These are phyloP conservation scores for Ceyx melanurus DNA, from an alignment of 2,113 vertebrate species.

Conservation along the genomic window DNA sequence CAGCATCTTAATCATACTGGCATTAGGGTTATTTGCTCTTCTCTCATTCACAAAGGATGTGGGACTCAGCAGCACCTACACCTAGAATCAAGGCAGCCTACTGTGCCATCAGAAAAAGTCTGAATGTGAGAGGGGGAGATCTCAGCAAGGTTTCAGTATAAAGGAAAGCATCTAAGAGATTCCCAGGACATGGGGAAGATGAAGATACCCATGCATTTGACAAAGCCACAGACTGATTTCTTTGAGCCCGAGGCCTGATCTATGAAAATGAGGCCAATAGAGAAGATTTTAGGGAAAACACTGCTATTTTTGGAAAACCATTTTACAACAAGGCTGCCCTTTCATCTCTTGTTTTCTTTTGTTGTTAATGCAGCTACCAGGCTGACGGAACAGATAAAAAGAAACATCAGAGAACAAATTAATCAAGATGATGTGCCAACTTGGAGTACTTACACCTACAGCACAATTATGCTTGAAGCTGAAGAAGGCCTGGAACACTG, in stretches of 20 bases:
- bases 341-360: conserved; percentile 49
- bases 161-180: neutral
- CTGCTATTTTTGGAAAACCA: conserved; percentile 1
- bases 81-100: neutral
- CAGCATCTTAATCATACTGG: neutral
- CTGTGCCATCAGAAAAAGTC: neutral
- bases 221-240: neutral
- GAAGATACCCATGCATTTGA: neutral
- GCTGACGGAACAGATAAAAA: conserved; percentile 54
- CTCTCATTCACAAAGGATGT: neutral
- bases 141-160: neutral
- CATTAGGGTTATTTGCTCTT: neutral
- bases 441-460: conserved; percentile 7
- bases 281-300: neutral
- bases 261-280: neutral
- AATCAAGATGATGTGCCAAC: conserved; percentile 47
- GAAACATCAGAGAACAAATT: conserved; percentile 59
- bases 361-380: conserved; percentile 2
- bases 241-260: neutral
- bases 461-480: conserved; percentile 1
- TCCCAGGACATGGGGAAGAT: neutral
- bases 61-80: neutral
- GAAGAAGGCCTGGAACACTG: neutral
- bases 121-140: neutral
- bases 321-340: conserved; percentile 20